These are phyloP conservation scores for Vireo altiloquus DNA, from an alignment of 2,113 vertebrate genomes.

Conservation along the genomic window DNA sequence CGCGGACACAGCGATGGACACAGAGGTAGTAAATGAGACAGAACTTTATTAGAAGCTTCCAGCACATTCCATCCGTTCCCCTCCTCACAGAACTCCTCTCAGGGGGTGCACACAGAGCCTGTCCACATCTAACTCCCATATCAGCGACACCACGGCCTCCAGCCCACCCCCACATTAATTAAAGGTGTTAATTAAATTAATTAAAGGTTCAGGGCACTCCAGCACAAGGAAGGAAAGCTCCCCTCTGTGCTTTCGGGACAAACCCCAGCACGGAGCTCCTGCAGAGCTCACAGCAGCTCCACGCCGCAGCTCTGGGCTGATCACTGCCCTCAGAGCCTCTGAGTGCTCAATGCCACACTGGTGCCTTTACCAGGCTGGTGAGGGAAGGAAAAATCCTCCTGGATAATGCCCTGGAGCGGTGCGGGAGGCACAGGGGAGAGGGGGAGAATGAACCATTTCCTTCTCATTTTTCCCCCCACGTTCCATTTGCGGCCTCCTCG, in stretches of 20 bases:
- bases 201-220: neutral
- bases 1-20: neutral
- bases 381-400: neutral
- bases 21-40: neutral
- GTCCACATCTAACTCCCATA: neutral
- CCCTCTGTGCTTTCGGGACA: neutral
- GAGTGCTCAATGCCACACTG: neutral
- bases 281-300: neutral
- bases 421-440: neutral
- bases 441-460: neutral
- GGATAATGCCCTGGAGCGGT: neutral
- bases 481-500: neutral
- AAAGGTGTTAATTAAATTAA: too few species aligned
- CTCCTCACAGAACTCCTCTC: neutral
- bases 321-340: neutral
- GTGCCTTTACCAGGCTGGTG: neutral
- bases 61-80: neutral
- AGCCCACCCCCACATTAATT: neutral
- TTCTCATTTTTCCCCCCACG: neutral
- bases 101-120: neutral
- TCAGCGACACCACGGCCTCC: neutral
- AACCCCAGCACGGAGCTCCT: neutral
- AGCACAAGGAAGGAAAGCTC: neutral
- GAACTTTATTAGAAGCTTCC: slow-evolving; percentile 52
- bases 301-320: neutral